These are phyloP conservation scores for Channallabes apus DNA, from an alignment of 2,797 vertebrate species.

Conservation along the genomic window DNA sequence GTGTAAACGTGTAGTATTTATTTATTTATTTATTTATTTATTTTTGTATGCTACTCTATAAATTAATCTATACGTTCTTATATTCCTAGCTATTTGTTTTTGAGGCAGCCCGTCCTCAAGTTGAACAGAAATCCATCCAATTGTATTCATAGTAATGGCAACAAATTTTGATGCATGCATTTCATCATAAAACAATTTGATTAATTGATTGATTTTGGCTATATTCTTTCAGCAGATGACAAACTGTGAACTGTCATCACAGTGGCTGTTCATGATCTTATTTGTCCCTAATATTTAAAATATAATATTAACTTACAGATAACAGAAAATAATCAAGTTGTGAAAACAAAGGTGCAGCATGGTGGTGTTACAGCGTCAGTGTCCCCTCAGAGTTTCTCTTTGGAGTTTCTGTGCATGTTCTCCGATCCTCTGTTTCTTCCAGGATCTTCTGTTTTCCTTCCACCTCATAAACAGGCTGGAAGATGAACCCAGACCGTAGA, in stretches of 20 bases:
- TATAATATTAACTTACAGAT: not conserved
- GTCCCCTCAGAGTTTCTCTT: too few relatives aligned
- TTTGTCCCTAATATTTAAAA: not conserved
- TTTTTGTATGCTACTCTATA: not conserved
- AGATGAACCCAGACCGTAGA: not conserved
- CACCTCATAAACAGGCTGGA: not conserved
- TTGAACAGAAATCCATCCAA: too few relatives aligned
- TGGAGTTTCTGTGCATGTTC: not conserved
- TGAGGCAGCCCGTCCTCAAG: too few relatives aligned
- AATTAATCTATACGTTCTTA: too few relatives aligned
- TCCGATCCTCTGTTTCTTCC: not conserved
- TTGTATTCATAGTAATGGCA: too few relatives aligned
- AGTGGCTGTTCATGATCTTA: not conserved
- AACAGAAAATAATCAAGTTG: not conserved
- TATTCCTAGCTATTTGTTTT: too few relatives aligned
- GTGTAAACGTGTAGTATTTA: too few relatives aligned
- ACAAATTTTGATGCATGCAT: too few relatives aligned
- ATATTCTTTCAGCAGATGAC: not conserved
- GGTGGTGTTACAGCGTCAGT: not conserved
- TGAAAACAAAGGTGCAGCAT: not conserved
- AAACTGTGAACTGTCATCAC: not conserved
- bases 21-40: not conserved
- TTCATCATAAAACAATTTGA: too few relatives aligned
- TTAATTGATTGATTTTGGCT: not conserved
- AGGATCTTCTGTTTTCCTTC: not conserved